phyloP scores from a whole-genome alignment of 2,888 invertebrate species.

The Arge pagana region DNA sequence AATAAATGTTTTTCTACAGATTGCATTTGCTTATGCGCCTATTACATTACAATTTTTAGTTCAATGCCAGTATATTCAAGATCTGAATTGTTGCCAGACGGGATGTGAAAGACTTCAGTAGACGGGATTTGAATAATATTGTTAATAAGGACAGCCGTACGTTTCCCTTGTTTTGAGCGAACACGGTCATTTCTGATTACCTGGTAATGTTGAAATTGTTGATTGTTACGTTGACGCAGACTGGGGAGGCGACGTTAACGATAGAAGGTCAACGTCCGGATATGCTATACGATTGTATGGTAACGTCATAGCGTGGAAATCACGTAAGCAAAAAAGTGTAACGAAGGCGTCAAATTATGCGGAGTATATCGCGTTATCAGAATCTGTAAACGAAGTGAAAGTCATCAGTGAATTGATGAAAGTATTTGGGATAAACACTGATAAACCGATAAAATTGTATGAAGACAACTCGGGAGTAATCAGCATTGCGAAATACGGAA shows the following conservation, averaged over 20 bases:
- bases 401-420: slow-evolving; percentile 14
- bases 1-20: too few relatives aligned
- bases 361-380: slow-evolving; percentile 23
- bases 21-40: too few relatives aligned
- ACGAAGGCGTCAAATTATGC: too few relatives aligned
- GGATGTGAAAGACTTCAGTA: too few relatives aligned
- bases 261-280: slow-evolving; percentile 21
- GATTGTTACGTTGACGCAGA: slow-evolving; percentile 4
- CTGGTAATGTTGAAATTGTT: too few relatives aligned
- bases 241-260: neutral
- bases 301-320: slow-evolving; percentile 18
- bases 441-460: slow-evolving; percentile 1
- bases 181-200: too few relatives aligned
- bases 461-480: slow-evolving; percentile 23
- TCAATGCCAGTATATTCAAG: too few relatives aligned
- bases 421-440: neutral
- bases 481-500: slow-evolving; percentile 14
- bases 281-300: slow-evolving; percentile 13
- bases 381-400: slow-evolving; percentile 17
- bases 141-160: too few relatives aligned
- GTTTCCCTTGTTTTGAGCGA: too few relatives aligned
- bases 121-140: too few relatives aligned
- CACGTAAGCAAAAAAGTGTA: slow-evolving; percentile 18
- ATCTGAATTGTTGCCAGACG: too few relatives aligned
- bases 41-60: too few relatives aligned